These are phyloP conservation scores for Lophius americanus DNA, from an alignment of 2,797 vertebrate genomes.

Conservation along the genomic window DNA sequence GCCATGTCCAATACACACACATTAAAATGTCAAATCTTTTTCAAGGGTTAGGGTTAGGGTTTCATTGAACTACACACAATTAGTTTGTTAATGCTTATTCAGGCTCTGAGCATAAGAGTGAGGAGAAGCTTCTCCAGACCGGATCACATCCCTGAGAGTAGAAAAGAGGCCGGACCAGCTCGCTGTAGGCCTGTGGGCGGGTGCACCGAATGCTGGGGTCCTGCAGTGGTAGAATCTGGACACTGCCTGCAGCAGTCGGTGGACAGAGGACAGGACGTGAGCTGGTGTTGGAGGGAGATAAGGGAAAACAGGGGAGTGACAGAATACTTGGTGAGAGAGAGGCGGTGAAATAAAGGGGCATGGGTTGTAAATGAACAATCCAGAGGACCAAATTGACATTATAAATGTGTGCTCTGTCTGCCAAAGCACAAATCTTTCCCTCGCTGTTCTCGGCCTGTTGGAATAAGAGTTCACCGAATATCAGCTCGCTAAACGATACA, in stretches of 20 bases:
- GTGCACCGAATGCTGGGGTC: conserved; percentile 3
- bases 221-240: conserved; percentile 49
- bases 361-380: conserved; percentile 53
- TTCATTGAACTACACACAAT: too few species aligned
- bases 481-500: background rate
- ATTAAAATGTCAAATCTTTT: too few species aligned
- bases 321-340: conserved; percentile 17
- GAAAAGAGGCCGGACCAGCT: conserved; percentile 10
- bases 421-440: conserved; percentile 19
- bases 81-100: too few species aligned
- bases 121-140: conserved; percentile 9
- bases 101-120: too few species aligned
- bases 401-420: conserved; percentile 41
- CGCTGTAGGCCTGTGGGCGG: conserved; percentile 18
- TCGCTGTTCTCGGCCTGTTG: conserved; percentile 3
- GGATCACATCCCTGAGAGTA: conserved; percentile 8
- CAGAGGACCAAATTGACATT: conserved; percentile 43
- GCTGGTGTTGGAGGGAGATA: conserved; percentile 65
- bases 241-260: conserved; percentile 24
- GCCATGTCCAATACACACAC: too few species aligned
- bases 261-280: conserved; percentile 51
- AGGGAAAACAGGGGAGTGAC: conserved; percentile 31
- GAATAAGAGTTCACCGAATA: conserved; percentile 20
- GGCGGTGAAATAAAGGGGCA: conserved; percentile 54
- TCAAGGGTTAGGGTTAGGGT: too few species aligned